Evolutionary conservation across 2,888 invertebrate genomes (phyloP).

Genomic region (Rhopalosiphum nymphaeae): DNA sequence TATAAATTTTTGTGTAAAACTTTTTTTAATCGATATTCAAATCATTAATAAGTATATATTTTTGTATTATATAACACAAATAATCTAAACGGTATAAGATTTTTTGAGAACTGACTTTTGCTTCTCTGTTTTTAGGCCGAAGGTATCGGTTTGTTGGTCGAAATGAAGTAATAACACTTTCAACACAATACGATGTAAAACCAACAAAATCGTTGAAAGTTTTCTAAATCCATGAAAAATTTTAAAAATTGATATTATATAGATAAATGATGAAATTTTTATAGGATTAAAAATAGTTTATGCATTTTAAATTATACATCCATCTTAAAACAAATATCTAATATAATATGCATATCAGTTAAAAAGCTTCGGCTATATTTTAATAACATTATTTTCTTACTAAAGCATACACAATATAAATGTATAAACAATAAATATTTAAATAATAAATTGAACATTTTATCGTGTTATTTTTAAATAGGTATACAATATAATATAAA

Average conservation of each 20-base stretch:
- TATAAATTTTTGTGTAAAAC: not conserved
- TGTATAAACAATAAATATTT: not conserved
- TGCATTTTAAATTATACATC: constrained; percentile 2
- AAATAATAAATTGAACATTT: not conserved
- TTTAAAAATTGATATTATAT: not conserved
- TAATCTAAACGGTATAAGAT: not conserved
- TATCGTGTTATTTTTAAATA: not conserved
- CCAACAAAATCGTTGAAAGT: not conserved
- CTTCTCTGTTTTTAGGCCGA: not conserved
- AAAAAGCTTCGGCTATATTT: not conserved
- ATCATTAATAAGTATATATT: not conserved
- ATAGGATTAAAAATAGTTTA: not conserved
- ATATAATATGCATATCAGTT: not conserved
- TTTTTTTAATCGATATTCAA: not conserved
- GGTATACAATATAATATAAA: not conserved
- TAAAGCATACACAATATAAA: not conserved
- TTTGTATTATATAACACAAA: not conserved
- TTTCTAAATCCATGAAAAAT: not conserved
- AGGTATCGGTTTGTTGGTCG: not conserved
- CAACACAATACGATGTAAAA: not conserved
- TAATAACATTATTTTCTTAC: not conserved
- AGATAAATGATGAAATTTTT: not conserved
- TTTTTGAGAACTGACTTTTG: not conserved
- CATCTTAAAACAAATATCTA: not conserved
- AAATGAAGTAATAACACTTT: not conserved